Evolutionary conservation across 92 coral and sea anemone species (phyloP), one percentile per base, ranked within the genome.

Genomic region (Actinernus sp.): DNA sequence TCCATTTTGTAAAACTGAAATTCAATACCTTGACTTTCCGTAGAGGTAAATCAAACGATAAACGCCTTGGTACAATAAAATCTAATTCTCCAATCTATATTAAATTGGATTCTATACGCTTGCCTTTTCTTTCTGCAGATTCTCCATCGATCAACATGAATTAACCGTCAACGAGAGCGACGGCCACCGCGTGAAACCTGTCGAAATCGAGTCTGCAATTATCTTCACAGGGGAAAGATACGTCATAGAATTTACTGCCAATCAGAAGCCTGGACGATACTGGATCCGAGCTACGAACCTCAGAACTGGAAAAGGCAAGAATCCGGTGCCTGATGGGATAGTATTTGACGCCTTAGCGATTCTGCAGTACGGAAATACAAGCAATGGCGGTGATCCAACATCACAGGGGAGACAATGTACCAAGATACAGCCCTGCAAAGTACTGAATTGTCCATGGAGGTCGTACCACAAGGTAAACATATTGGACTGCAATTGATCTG

Each of bases 171-270:
- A 74, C 27, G 89, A 67, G 4, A 90, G 92, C 9, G 97, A 90
- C 31, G 92, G 92, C 30, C 83, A 68, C 45, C 84, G 80, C 26
- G 53, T 85, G 50, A 9, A 85, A 49, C 92, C 92, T 7, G 68
- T 80, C 26, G 55, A 55, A 37, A 69, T 78, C 25, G 92, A 90
- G 71, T 90, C 67, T 50, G 73, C 84, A 14, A 85, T 90, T 23
- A 71, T 90, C n/a, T 74, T 79, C 31, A 47, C 88, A 4, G 97
- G 97, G n/a, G 97, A 90, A 54, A 71, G 88, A 17, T 90, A 74
- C 64, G 91, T 78, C 73, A 85, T 85, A 49, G 81, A 87, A 43
- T 41, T 89, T 27, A 55, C 57, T 13, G 78, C 96, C 56, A 74
- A 36, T 26, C 64, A 78, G 51, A 45, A 39, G 11, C 49, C 50